Base-by-base conservation (phyloP, 2,888 invertebrate genomes). In the Gortyna flavago region DNA sequence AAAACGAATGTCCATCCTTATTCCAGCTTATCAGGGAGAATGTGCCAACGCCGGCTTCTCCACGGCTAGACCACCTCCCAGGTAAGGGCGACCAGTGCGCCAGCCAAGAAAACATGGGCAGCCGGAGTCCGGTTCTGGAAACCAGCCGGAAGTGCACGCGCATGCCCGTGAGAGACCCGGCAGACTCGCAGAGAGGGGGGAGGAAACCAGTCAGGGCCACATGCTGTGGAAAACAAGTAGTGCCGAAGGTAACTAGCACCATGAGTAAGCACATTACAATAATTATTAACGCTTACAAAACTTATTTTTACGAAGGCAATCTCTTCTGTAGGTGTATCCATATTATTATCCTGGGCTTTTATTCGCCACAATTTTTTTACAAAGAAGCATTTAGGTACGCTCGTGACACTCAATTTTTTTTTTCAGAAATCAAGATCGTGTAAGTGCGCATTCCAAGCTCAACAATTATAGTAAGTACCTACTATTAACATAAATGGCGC, bases 371-470 rank as follows among this genome's bases (percentile, higher is more conserved):
- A 21, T n/a, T 44, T 44, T 29, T 66, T 6, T 44, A 44, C 7
- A 48, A 21, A 32, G 5, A 67, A 67, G 8, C 9, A 25, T 32
- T n/a, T n/a, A n/a, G n/a, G 44, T 21, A 32, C 21, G 29, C 48
- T 48, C 21, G 54, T n/a, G n/a, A 38, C 35, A 35, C 2, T 4
- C 11, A 38, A 35, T 38, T 68, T 57, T 66, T 80, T 87, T 73
- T 93, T 91, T 48, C 93, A 94, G 93, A 93, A 92, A 90, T 84
- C 91, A 35, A 88, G 91, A 76, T 82, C 92, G 77, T 85, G 94
- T 94, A 87, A 93, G 93, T 92, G 79, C 4, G 18, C 72, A 48
- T 2, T 13, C 7, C 4, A 7, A 48, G 21, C 21, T 48, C 7
- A 5, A 29, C 29, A n/a, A 0, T 57, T 57, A n/a, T 32, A 54